Evolutionary conservation across 2,888 invertebrate genomes (phyloP), one percentile per base, ranked within the genome.

Genomic region (Sinelater perroti): DNA sequence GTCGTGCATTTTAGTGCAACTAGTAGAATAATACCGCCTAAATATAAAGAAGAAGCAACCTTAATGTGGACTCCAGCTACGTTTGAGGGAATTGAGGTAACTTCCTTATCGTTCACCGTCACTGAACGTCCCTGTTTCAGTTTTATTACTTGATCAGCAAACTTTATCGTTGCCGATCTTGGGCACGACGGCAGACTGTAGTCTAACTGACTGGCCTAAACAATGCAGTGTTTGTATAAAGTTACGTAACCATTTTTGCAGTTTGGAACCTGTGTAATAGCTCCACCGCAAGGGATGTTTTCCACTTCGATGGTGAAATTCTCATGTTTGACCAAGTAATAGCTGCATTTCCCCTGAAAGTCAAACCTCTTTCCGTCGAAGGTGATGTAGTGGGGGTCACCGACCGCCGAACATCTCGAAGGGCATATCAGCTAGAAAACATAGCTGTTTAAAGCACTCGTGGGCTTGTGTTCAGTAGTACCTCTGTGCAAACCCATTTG

Each of bases 321-420:
- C 0, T 82, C 79, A 0, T 86, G 83, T 69, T 87, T 86, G 14
- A 95, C 80, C 66, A 95, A 79, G 72, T 90, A 89, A 75, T 95
- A 95, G 0, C 89, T 87, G 75, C 95, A 95, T 68, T 88, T 88
- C 0, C 95, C 95, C 92, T 93, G 93, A 76, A 95, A 95, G 78
- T 94, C 89, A 75, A 84, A 96, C 1, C 86, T 85, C 62, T 85
- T 85, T 0, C 95, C 95, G 77, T 96, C 95, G 74, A 96, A 96
- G 0, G 95, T 95, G 36, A 85, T 84, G 78, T 93, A 95, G 80
- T 95, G 95, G 0, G 95, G 93, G 81, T 95, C 94, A 0, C 95
- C 95, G 30, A 92, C 83, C 0, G 91, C 89, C 0, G 90, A 84
- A 75, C 95, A 96, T n/a, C 93, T 86, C 0, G 90, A 88, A 1